Percentiles rank a stretch among this genome's conserved stretches.
phyloP scores from a whole-genome alignment of 2,797 vertebrate genomes.

The Strix occidentalis region DNA sequence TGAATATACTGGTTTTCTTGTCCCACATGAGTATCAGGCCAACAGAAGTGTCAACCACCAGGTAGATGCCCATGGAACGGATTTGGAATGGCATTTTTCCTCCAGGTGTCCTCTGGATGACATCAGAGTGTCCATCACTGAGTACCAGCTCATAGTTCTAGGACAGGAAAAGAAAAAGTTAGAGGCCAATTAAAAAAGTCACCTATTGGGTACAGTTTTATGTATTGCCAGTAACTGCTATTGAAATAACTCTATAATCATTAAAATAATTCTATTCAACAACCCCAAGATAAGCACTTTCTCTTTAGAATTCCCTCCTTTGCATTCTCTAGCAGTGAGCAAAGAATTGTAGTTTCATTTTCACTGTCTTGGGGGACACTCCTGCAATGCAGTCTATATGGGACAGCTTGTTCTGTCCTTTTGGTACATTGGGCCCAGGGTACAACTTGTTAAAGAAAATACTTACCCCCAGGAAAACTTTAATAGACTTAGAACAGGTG shows the following conservation, averaged over 20 bases:
- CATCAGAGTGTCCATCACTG: slow-evolving; percentile 78
- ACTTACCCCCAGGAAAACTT: slow-evolving; percentile 85
- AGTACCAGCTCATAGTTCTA: slow-evolving; percentile 87
- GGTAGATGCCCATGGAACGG: slow-evolving; percentile 85
- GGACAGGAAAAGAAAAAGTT: background rate
- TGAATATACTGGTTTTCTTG: slow-evolving; percentile 87
- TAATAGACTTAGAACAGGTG: slow-evolving; percentile 92
- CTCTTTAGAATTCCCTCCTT: background rate
- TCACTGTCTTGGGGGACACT: background rate
- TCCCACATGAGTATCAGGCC: slow-evolving; percentile 92
- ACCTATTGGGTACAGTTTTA: background rate
- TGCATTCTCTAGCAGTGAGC: background rate
- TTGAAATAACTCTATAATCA: background rate
- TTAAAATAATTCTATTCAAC: background rate
- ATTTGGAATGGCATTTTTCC: slow-evolving; percentile 75
- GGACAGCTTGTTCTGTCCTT: background rate
- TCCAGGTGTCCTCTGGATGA: slow-evolving; percentile 73
- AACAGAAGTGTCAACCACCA: slow-evolving; percentile 79
- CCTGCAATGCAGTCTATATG: background rate
- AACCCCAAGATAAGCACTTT: background rate
- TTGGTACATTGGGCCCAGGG: background rate
- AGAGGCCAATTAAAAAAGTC: background rate
- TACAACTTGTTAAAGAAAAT: background rate
- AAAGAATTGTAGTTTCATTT: background rate
- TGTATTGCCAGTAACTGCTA: background rate